A percentile compares a stretch with the other conserved stretches of the same genome.
Conservation (phyloP, 1,140 invertebrate genomes). For the Cataglyphis hispanica region DNA sequence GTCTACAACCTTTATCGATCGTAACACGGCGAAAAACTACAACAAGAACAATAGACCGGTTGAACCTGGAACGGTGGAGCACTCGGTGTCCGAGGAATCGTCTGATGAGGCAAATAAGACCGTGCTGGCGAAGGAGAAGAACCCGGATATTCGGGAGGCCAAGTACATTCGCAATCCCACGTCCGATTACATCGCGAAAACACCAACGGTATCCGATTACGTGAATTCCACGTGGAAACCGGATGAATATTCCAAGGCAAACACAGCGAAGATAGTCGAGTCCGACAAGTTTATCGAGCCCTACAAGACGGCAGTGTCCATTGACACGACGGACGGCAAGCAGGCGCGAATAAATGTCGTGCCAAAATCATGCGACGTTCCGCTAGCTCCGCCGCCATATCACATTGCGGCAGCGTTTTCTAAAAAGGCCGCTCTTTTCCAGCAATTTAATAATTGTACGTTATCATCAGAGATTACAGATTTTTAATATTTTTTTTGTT, state of each 20-base stretch:
- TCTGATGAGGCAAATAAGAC: constrained; percentile 78
- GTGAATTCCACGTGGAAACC: constrained; percentile 85
- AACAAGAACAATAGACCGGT: constrained; percentile 67
- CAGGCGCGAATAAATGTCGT: constrained; percentile 14
- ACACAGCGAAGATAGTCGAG: constrained; percentile 84
- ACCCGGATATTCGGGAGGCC: constrained; percentile 83
- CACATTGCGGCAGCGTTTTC: constrained; percentile 90
- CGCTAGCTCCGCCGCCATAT: constrained; percentile 89
- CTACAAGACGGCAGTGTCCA: constrained; percentile 72
- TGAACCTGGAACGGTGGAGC: constrained; percentile 68
- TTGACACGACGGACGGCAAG: constrained; percentile 64
- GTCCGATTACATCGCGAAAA: constrained; percentile 79
- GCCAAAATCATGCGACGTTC: constrained; percentile 77
- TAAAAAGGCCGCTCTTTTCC: constrained; percentile 88
- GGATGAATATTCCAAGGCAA: constrained; percentile 83
- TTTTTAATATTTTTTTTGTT: too few species aligned
- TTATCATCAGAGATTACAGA: neutral
- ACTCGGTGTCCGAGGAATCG: constrained; percentile 76
- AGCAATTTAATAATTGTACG: constrained; percentile 81
- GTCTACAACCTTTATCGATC: constrained; percentile 71
- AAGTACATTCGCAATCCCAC: constrained; percentile 84
- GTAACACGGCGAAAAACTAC: constrained; percentile 72
- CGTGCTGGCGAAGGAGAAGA: constrained; percentile 82
- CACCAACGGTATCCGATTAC: constrained; percentile 83
- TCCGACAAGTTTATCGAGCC: constrained; percentile 83